These are phyloP conservation scores for Pelagia noctiluca DNA, from an alignment of 30 jellyfish, hydroid and myxozoan genomes.

Conservation along the genomic window DNA sequence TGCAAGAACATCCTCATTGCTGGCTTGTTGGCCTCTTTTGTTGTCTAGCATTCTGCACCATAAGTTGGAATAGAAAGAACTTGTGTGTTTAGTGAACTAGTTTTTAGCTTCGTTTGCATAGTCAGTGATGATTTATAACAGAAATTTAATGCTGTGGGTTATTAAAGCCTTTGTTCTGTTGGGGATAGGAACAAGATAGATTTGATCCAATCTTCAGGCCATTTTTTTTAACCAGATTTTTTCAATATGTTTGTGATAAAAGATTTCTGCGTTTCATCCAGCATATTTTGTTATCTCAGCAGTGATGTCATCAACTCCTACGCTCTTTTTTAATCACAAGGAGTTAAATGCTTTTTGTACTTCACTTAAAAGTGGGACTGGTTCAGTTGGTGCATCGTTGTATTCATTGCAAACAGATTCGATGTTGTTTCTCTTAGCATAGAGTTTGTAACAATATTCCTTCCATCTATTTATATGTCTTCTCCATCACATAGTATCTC, in stretches of 20 bases:
- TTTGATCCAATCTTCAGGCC: slow-evolving; percentile 64
- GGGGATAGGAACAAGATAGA: slow-evolving; percentile 58
- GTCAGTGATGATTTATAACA: slow-evolving; percentile 16
- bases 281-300: slow-evolving; percentile 25
- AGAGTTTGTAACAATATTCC: slow-evolving; percentile 25
- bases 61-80: too few relatives aligned
- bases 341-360: slow-evolving; percentile 42
- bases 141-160: slow-evolving; percentile 47
- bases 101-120: slow-evolving; percentile 4
- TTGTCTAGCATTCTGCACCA: too few relatives aligned
- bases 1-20: too few relatives aligned
- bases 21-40: too few relatives aligned
- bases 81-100: slow-evolving; percentile 13
- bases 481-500: slow-evolving; percentile 8
- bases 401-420: neutral
- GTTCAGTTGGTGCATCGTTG: slow-evolving; percentile 32
- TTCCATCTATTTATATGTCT: slow-evolving; percentile 24
- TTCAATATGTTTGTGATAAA: slow-evolving; percentile 36
- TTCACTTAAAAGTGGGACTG: slow-evolving; percentile 23
- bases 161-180: slow-evolving; percentile 55
- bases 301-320: slow-evolving; percentile 46
- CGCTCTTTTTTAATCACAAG: slow-evolving; percentile 34
- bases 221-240: slow-evolving; percentile 24
- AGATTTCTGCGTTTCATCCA: slow-evolving; percentile 5
- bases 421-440: neutral